phyloP scores from a whole-genome alignment of 2,797 vertebrate genomes.

The Sylvilagus floridanus region DNA sequence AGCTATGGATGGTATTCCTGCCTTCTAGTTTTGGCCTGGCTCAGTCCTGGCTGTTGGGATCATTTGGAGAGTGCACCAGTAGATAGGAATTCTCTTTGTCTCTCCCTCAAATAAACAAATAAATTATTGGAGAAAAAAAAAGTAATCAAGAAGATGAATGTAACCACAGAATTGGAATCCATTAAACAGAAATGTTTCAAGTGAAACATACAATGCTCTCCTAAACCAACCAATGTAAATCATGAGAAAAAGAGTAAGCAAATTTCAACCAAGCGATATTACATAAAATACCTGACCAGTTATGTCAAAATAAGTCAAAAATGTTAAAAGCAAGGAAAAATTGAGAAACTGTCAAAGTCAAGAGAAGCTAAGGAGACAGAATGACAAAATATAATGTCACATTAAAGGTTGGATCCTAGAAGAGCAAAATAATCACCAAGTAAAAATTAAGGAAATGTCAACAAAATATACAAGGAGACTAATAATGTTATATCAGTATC shows the following conservation, averaged over 20 bases:
- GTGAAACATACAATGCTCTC: not conserved
- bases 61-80: too few species aligned
- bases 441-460: not conserved
- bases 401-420: rapidly evolving
- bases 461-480: not conserved
- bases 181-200: not conserved
- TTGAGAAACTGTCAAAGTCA: not conserved
- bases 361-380: not conserved
- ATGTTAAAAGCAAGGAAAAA: not conserved
- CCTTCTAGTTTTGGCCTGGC: too few species aligned
- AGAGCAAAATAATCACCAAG: not conserved
- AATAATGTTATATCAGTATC: not conserved
- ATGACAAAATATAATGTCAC: not conserved
- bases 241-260: not conserved
- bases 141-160: not conserved
- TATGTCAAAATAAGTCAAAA: not conserved
- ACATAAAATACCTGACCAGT: not conserved
- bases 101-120: too few species aligned
- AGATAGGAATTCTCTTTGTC: too few species aligned
- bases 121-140: too few species aligned
- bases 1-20: too few species aligned
- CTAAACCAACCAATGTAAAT: not conserved
- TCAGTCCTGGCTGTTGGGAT: too few species aligned
- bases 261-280: not conserved
- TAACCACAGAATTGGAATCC: not conserved